Base-by-base conservation (phyloP, 2,113 vertebrate species). In the Neomonachus schauinslandi region DNA sequence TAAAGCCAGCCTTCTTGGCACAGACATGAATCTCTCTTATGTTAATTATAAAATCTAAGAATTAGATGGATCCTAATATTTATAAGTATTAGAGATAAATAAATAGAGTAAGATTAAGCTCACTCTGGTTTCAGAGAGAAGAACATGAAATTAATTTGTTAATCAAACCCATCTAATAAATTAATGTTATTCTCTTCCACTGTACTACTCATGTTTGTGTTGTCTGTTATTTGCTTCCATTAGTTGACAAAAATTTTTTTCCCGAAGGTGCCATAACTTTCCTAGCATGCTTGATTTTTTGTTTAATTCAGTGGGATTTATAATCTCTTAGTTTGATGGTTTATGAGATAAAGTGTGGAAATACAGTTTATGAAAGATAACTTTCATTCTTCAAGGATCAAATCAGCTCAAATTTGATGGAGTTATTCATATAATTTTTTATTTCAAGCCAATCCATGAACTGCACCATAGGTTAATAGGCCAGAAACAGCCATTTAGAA, bases 71-170 rank as follows among this genome's bases (percentile, higher is more conserved):
- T 55, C 18, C 59, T 95, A 71, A 63, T 85, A 82, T 67, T 61
- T 81, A 21, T 65, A 76, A 63, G 49, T 42, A 79, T 77, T 91
- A 53, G 28, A 86, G 22, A 49, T 87, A 89, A 81, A 26, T 51
- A 93, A 85, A 95, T 57, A 87, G 28, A 95, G 26, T 22, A 84
- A 86, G 71, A 84, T 67, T 71, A 95, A 95, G 49, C 19, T 87
- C 57, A 80, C 36, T 95, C 18, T 97, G 26, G 39, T 46, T 91
- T 97, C 72, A 94, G 36, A 82, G n/a, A 97, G 1, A 93, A 81
- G 18, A 79, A 83, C 80, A 7, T 81, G 69, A 95, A 84, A 87
- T 74, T 76, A 80, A 83, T 65, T 74, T 89, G n/a, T 57, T 82
- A 46, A 83, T 76, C 53, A 91, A 89, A 67, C 14, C 77, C 21